Evolutionary conservation across 2,888 invertebrate genomes (phyloP), one percentile per base, ranked within the genome.

Genomic region (Catotricha subobsoleta): DNA sequence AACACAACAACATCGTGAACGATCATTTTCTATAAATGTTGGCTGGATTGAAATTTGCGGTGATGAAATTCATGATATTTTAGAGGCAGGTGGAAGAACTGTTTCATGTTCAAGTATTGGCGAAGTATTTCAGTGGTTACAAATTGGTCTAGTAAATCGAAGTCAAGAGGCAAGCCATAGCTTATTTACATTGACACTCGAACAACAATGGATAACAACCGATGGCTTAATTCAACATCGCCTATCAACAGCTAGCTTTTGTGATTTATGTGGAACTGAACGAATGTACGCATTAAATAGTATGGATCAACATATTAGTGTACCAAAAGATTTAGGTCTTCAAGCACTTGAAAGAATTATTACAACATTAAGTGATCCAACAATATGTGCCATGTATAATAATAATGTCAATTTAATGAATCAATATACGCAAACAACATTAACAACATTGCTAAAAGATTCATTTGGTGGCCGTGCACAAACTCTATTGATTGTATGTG

Each of bases 391-490:
- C 3, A 2, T 35, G 21, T 20, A 35, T 7, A 35, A 35, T 35
- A 21, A 21, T 7, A 29, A 29, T 10, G n/a, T 29, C 7, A 29
- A 29, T 29, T 19, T 16, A 25, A 25, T 25, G 25, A 35, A 35
- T 35, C 19, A 35, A 66, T 66, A 49, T 19, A 72, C 74, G 48
- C 74, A 76, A 51, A 77, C 76, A 25, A 74, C 76, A 30, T 59
- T 79, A 25, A 76, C 78, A 15, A 76, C 76, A 3, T 67, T 78
- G 57, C 57, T 78, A 1, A 69, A 78, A 58, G 80, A 80, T 54
- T 78, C 80, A 2, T 78, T 80, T 60, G 80, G 80, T 10, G 80
- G 80, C 0, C 67, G 79, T 51, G 78, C 80, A 2, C 77, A 78
- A 52, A 80, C 80, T 2, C 63, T 80, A 60, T 65, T 81, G 2